A percentile compares a stretch with the other conserved stretches of the same genome.
These are phyloP conservation scores for Drosophila hawaiiensis DNA, from an alignment of 2,888 invertebrate species.

Conservation along the genomic window DNA sequence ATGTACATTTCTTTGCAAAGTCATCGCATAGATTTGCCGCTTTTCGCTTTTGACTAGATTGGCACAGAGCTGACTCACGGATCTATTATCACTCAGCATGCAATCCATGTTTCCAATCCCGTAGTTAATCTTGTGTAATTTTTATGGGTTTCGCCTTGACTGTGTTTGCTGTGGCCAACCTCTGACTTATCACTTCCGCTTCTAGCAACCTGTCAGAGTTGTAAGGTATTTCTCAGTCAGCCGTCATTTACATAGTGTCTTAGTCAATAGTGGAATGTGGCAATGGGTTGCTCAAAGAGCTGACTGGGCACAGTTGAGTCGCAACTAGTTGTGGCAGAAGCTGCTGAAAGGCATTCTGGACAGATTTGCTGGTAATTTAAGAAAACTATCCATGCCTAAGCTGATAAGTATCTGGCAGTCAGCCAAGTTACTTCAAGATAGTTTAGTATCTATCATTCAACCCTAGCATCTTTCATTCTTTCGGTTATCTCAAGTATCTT, in stretches of 20 bases:
- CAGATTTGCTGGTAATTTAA: neutral
- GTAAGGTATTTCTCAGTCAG: constrained; percentile 26
- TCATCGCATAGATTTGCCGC: neutral
- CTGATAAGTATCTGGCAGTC: neutral
- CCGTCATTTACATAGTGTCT: constrained; percentile 37
- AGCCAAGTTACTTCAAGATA: neutral
- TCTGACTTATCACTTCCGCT: constrained; percentile 30
- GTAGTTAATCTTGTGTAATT: constrained; percentile 28
- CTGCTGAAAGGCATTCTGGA: too few relatives aligned
- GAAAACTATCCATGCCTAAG: neutral
- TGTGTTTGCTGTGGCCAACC: constrained; percentile 7
- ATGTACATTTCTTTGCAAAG: neutral
- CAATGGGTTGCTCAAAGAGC: constrained; percentile 19
- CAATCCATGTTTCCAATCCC: neutral
- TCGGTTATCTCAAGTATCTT: neutral
- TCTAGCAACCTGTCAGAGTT: constrained; percentile 21
- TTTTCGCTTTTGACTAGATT: neutral
- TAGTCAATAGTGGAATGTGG: constrained; percentile 21
- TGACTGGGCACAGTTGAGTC: neutral
- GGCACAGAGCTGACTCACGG: constrained; percentile 28
- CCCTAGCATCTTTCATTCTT: neutral
- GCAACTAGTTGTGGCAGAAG: neutral
- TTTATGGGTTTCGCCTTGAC: constrained; percentile 12
- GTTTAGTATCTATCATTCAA: neutral
- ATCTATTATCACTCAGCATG: constrained; percentile 12